Evolutionary conservation across 1,140 invertebrate species (phyloP), one percentile per base, ranked within the genome.

Genomic region (Eumaeus atala): DNA sequence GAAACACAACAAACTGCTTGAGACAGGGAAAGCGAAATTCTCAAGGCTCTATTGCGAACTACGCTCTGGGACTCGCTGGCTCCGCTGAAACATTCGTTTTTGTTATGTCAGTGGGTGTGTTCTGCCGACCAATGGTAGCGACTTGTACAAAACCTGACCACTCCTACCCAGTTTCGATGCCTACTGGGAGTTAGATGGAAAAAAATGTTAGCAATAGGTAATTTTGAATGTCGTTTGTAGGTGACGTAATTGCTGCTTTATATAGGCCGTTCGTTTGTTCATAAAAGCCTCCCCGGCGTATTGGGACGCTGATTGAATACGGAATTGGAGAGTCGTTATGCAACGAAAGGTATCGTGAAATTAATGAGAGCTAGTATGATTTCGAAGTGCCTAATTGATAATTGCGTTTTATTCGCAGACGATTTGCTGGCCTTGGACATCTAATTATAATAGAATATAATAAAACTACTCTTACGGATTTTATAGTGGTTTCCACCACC

Each of bases 1-100:
- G 68, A 82, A 86, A 83, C 64, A 66, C 63, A 73, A 71, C 70
- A 54, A 58, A 67, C 37, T 51, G 52, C 74, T 74, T 71, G 64
- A 84, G 83, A 86, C 84, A 84, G 80, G 78, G 83, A 86, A 67
- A 77, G 83, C 75, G 51, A 59, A 83, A 83, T 83, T 86, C 83
- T 86, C 83, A 83, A 84, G 76, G 74, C 76, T 83, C 82, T 59
- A 55, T 61, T 62, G 59, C 60, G 56, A 63, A 48, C 54, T 36
- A 53, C 54, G 67, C 66, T 70, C 66, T 61, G 74, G 74, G 74
- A 84, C 65, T 55, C 59, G 54, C 61, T 50, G 18, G 57, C 35
- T 62, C 37, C 57, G 66, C 57, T 71, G 62, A 65, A 72, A 70
- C 62, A 64, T 81, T 83, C 72, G 70, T 80, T 80, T 84, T 82